Base-by-base conservation (phyloP, 2,888 invertebrate genomes). In the Lithosia quadra region DNA sequence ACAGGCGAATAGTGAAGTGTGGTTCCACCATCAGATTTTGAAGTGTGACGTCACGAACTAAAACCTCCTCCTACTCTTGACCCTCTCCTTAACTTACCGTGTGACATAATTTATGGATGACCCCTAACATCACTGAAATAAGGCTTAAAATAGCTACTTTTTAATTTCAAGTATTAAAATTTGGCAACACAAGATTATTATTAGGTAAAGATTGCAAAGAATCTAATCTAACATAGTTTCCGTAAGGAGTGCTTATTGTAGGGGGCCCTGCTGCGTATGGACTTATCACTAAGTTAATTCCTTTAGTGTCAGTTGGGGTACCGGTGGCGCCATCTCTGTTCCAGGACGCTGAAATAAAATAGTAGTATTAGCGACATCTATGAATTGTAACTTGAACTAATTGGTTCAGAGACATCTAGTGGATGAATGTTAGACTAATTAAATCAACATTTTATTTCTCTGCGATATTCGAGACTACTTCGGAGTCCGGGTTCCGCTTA, bases 201-300 rank as follows among this genome's bases (percentile, higher is more conserved):
- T 36, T 60, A 9, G 9, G 39, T 49, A 49, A 49, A 49, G 49
- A 49, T 49, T 28, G 28, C 11, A 58, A 58, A 7, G 81, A 39
- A 36, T 86, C 84, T 8, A 88, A 67, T 74, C 86, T 91, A 34
- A 92, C 83, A 53, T 93, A 93, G 65, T 92, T 89, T 5, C 93
- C 93, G 61, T 88, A 93, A 0, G 93, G 93, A 0, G 93, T 93
- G 76, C 90, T 91, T 9, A 93, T 91, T 2, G 93, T 93, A 67
- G 91, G 92, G 11, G 93, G 93, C 43, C 89, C 92, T 2, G 79
- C 81, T 2, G 82, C 71, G 63, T 90, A 89, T 0, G 91, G 90
- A 34, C 90, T 89, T 8, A 85, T 72, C 0, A 85, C 78, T 22
- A 86, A 72, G 34, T 88, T 88, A 0, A 86, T 69, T 4, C 81